Evolutionary conservation across 2,113 vertebrate genomes (phyloP).

Genomic region (Oryctolagus cuniculus): DNA sequence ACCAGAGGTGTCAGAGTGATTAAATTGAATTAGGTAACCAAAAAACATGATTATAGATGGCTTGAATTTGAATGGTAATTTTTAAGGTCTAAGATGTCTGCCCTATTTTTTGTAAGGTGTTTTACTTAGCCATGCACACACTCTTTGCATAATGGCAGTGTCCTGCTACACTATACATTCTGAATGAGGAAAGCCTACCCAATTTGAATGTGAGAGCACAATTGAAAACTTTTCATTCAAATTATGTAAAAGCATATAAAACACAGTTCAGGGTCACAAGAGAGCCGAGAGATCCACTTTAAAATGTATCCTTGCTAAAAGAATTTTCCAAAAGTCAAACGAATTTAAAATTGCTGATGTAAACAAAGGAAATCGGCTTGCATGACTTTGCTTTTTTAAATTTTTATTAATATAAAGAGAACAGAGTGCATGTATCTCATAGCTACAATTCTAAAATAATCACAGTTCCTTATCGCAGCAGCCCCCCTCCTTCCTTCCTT

Average conservation of each 20-base stretch:
- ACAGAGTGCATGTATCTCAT: too few relatives aligned
- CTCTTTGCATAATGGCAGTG: conserved; percentile 49
- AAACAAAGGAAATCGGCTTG: neutral
- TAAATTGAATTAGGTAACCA: conserved; percentile 60
- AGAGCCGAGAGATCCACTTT: conserved; percentile 36
- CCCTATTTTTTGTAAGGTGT: neutral
- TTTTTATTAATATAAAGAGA: too few relatives aligned
- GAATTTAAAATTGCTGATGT: neutral
- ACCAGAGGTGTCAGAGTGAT: neutral
- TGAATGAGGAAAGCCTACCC: conserved; percentile 53
- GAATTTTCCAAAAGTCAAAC: conserved; percentile 43
- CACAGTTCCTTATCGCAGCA: too few relatives aligned
- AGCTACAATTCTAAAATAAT: too few relatives aligned
- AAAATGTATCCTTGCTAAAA: conserved; percentile 55
- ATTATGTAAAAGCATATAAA: conserved; percentile 71
- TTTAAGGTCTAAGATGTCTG: neutral
- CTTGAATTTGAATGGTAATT: conserved; percentile 59
- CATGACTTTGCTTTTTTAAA: neutral
- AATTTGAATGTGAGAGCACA: conserved; percentile 70
- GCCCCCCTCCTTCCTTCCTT: too few relatives aligned
- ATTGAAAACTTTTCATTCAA: conserved; percentile 69
- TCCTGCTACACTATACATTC: conserved; percentile 41
- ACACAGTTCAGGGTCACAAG: conserved; percentile 17
- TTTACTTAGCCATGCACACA: conserved; percentile 36
- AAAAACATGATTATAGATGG: conserved; percentile 35